Conservation (phyloP, 2,888 invertebrate species). For the Phalera bucephala region DNA sequence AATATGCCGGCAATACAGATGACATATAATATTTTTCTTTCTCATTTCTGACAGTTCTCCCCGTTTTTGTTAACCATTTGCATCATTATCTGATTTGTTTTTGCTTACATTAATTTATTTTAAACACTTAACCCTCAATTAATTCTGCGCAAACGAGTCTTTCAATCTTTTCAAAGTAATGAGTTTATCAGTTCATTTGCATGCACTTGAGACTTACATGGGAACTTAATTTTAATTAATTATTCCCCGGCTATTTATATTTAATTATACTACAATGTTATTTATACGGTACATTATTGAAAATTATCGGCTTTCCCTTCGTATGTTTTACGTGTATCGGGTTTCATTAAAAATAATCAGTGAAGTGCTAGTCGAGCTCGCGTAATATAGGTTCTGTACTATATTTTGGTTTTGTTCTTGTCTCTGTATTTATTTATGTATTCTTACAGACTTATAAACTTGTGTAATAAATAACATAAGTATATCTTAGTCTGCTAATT, state of each 20-base stretch:
- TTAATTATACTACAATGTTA: slow-evolving; percentile 10
- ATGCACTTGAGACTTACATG: slow-evolving; percentile 12
- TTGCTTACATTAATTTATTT: slow-evolving; percentile 12
- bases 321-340: slow-evolving; percentile 1
- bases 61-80: too few relatives aligned
- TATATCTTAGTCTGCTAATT: too few relatives aligned
- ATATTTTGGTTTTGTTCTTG: too few relatives aligned
- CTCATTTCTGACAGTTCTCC: slow-evolving; percentile 1
- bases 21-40: not conserved
- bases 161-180: slow-evolving; percentile 16
- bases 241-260: slow-evolving; percentile 13
- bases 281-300: slow-evolving; percentile 6
- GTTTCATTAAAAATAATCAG: too few relatives aligned
- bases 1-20: too few relatives aligned
- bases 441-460: too few relatives aligned
- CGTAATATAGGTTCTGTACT: too few relatives aligned
- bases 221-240: slow-evolving; percentile 30
- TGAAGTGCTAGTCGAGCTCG: too few relatives aligned
- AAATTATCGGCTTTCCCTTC: slow-evolving; percentile 6
- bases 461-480: too few relatives aligned
- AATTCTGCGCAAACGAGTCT: slow-evolving; percentile 7
- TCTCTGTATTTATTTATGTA: too few relatives aligned
- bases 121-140: slow-evolving; percentile 16
- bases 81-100: slow-evolving; percentile 2
- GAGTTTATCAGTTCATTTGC: slow-evolving; percentile 35